Conservation (phyloP, 2,888 invertebrate species). For the Amphipyra berbera region DNA sequence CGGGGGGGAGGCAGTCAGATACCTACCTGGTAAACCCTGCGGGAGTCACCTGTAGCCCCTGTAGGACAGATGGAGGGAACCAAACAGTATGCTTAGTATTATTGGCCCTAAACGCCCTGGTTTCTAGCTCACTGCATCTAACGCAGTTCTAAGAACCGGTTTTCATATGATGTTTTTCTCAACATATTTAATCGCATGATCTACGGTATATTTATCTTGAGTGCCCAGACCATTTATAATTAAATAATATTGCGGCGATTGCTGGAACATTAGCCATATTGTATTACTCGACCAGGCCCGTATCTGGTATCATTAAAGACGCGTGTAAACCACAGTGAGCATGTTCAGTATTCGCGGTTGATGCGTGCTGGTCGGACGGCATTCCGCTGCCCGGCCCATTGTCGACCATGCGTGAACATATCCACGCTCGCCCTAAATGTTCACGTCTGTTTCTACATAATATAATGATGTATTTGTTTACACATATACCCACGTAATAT, state of each 20-base stretch:
- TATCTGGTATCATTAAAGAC: conserved; percentile 38
- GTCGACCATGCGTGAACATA: conserved; percentile 53
- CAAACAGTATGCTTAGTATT: neutral
- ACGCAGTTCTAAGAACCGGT: conserved; percentile 5
- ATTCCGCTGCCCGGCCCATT: conserved; percentile 56
- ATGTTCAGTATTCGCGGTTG: conserved; percentile 41
- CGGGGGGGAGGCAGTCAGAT: too few relatives aligned
- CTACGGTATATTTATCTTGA: conserved; percentile 20
- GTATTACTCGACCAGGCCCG: conserved; percentile 11
- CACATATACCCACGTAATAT: conserved; percentile 37
- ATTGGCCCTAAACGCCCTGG: neutral
- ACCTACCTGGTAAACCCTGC: too few relatives aligned
- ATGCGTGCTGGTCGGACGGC: conserved; percentile 56
- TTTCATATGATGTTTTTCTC: conserved; percentile 24
- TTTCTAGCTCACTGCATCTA: conserved; percentile 6
- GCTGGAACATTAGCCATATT: conserved; percentile 7
- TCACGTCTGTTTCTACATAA: conserved; percentile 41
- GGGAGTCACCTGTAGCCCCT: neutral
- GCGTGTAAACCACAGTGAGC: conserved; percentile 39
- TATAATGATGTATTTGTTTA: conserved; percentile 38
- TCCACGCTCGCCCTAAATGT: conserved; percentile 48
- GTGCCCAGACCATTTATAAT: conserved; percentile 13
- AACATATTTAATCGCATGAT: conserved; percentile 15
- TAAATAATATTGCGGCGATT: conserved; percentile 16
- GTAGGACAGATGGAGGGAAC: neutral